Conservation (phyloP, 2,797 vertebrate genomes). For the Thripadectes ignobilis region DNA sequence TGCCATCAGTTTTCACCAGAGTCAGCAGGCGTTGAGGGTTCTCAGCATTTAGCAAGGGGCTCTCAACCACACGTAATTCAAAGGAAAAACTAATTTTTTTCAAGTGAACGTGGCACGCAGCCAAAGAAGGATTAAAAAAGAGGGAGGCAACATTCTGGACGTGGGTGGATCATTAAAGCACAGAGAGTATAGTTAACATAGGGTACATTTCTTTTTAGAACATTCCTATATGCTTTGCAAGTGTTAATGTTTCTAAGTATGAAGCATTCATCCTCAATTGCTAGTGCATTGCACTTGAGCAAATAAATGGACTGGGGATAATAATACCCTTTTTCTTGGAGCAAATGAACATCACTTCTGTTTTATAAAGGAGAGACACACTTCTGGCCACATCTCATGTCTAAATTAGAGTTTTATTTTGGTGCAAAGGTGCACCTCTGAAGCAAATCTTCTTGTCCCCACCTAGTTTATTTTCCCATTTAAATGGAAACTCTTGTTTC, state of each 20-base stretch:
- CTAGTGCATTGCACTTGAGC: neutral
- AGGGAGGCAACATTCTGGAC: conserved; percentile 52
- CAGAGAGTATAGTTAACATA: conserved; percentile 47
- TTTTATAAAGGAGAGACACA: neutral
- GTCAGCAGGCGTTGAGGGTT: conserved; percentile 41
- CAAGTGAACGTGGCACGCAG: neutral
- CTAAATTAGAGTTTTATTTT: neutral
- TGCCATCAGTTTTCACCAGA: conserved; percentile 51
- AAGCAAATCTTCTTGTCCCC: neutral
- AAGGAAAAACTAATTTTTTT: conserved; percentile 23
- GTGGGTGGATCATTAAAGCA: conserved; percentile 61
- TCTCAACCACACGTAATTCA: conserved; percentile 19
- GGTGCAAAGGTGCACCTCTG: conserved; percentile 1
- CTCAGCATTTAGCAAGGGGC: conserved; percentile 26
- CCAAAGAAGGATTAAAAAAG: conserved; percentile 50
- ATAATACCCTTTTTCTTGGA: neutral
- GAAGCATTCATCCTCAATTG: neutral
- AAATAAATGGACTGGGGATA: conserved; percentile 16
- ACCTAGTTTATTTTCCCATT: conserved; percentile 4
- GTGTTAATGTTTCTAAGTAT: conserved; percentile 27
- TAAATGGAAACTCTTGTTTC: neutral
- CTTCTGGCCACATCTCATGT: neutral
- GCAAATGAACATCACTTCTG: neutral
- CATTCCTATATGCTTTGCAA: conserved; percentile 35
- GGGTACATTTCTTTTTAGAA: conserved; percentile 49